Percentiles rank a stretch among this genome's conserved stretches.
These are phyloP conservation scores for Sorex fumeus DNA, from an alignment of 2,113 vertebrate species.

Conservation along the genomic window DNA sequence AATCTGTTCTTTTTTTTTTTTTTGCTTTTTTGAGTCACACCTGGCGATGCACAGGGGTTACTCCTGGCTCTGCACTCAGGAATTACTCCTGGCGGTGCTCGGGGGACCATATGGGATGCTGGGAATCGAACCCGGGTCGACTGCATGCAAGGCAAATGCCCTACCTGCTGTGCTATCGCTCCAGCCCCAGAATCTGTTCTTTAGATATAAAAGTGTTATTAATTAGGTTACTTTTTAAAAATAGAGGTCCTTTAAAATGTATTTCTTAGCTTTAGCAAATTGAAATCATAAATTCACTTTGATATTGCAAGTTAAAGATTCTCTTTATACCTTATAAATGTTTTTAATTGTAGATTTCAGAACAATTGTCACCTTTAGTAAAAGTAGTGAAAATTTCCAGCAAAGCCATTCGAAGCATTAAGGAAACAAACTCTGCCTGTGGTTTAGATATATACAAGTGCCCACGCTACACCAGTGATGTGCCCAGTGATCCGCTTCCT, in stretches of 20 bases:
- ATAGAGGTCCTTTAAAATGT: no score
- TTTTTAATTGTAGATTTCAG: not conserved
- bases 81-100: no score
- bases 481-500: no score
- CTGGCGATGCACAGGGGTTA: no score
- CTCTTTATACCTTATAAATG: conserved; percentile 22
- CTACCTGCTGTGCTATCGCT: no score
- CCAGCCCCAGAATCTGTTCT: conserved; percentile 22
- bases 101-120: no score
- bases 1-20: conserved; percentile 34
- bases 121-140: no score
- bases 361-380: not conserved
- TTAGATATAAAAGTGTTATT: conserved; percentile 41
- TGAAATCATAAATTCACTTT: not conserved
- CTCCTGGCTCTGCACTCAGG: no score
- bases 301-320: not conserved
- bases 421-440: not conserved
- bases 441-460: no score
- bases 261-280: conserved; percentile 19
- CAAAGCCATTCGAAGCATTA: conserved; percentile 22
- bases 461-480: no score
- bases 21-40: no score
- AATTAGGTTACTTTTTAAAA: not conserved
- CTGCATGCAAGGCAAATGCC: no score
- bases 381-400: conserved; percentile 12